Base-by-base conservation (phyloP, 2,113 vertebrate species). In the Oplegnathus fasciatus region DNA sequence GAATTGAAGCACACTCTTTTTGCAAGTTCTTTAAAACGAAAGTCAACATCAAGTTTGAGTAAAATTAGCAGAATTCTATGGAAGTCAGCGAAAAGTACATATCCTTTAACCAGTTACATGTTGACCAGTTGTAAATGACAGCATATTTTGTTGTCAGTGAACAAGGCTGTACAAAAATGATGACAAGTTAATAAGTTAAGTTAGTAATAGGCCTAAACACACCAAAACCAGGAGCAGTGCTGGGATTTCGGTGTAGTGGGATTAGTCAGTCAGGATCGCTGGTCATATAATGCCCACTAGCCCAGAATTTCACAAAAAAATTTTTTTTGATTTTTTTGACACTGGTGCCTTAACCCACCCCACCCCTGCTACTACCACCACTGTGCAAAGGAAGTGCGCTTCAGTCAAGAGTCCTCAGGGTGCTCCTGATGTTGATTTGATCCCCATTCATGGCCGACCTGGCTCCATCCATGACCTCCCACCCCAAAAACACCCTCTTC, bases 401-500 rank as follows among this genome's bases (percentile, higher is more conserved):
- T 61, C 26, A 61, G 57, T 74, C 42, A 69, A 70, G 14, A 18
- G 28, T 71, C 58, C 52, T 73, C 7, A 50, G 22, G 73, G 74
- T 22, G 37, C 57, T 64, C n/a, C 74, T 70, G 57, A 78, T 78
- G 74, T 79, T 75, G 58, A 82, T 70, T 61, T 78, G 50, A 79
- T 75, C 64, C 78, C 71, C 46, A 54, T 83, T 74, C 75, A 80
- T 76, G 28, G 42, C 30, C 30, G 5, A 46, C 37, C 11, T 17
- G 2, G 26, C 26, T 32, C 48, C 64, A 62, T 37, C 30, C 11
- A 20, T 57, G 65, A n/a, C 46, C 37, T 9, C 13, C 40, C 11
- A 17, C 26, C 54, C 42, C 6, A 9, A 15, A 46, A 48, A 54
- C 42, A 26, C 52, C 18, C 17, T 48, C 30, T 75, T 48, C 28